Evolutionary conservation across 1,140 invertebrate genomes (phyloP).

Genomic region (Diachasmimorpha longicaudata): DNA sequence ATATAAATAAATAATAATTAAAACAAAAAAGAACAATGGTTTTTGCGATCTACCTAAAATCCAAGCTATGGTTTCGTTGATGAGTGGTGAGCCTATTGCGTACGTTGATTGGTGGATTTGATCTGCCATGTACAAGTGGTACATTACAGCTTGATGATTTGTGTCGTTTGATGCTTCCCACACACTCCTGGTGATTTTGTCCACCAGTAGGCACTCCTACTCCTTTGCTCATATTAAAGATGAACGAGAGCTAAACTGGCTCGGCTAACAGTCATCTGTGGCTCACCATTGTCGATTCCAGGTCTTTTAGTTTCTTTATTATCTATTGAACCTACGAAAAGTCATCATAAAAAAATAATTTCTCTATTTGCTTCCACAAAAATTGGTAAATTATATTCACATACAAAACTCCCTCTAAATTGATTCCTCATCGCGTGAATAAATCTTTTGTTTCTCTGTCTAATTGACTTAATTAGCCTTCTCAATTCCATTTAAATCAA

Average conservation of each 20-base stretch:
- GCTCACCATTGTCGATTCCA: constrained; percentile 45
- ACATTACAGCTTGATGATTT: constrained; percentile 60
- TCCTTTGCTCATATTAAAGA: constrained; percentile 62
- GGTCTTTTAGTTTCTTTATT: constrained; percentile 32
- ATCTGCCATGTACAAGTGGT: constrained; percentile 69
- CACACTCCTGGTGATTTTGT: constrained; percentile 56
- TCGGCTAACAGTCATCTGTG: constrained; percentile 60
- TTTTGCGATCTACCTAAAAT: constrained; percentile 68
- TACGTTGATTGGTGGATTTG: constrained; percentile 60
- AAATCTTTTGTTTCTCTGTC: too few species aligned
- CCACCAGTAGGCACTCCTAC: constrained; percentile 54
- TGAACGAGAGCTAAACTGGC: constrained; percentile 49
- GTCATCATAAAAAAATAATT: constrained; percentile 15
- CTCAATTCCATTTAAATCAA: too few species aligned
- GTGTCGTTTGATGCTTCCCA: constrained; percentile 55
- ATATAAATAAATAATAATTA: too few species aligned
- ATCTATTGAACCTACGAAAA: constrained; percentile 26
- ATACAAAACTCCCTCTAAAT: too few species aligned
- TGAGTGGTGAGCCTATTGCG: constrained; percentile 73
- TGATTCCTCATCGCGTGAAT: too few species aligned
- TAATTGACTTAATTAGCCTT: too few species aligned
- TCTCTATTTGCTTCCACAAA: neutral
- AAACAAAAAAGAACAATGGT: constrained; percentile 9
- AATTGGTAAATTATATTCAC: neutral
- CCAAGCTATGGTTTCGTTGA: constrained; percentile 78